Evolutionary conservation across 2,113 vertebrate genomes (phyloP).

Genomic region (Nycticorax nycticorax): DNA sequence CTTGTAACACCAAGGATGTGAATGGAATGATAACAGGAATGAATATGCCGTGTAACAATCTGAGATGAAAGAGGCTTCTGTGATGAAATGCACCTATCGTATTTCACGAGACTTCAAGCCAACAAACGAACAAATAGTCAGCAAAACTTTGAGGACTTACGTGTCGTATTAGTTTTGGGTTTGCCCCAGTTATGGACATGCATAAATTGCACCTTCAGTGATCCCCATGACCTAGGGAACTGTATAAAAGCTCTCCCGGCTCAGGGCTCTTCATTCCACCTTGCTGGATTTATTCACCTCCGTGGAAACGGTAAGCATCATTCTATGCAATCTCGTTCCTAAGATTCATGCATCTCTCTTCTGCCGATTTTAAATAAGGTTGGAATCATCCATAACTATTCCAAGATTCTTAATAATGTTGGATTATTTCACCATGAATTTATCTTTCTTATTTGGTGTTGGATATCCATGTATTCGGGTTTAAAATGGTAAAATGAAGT

Average conservation of each 20-base stretch:
- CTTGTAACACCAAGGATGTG: not conserved
- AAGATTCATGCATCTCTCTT: not conserved
- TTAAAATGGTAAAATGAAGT: not conserved
- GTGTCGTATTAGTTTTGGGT: not conserved
- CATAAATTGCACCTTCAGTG: slow-evolving; percentile 23
- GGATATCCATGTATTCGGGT: not conserved
- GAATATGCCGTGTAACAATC: not conserved
- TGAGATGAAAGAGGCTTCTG: not conserved
- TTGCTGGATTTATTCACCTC: not conserved
- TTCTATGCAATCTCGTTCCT: not conserved
- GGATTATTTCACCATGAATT: not conserved
- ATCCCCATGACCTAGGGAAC: not conserved
- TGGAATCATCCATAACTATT: not conserved
- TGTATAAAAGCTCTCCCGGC: slow-evolving; percentile 43
- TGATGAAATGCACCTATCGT: not conserved
- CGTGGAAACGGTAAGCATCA: not conserved
- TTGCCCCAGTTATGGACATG: slow-evolving; percentile 10
- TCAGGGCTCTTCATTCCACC: not conserved
- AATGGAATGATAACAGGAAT: not conserved
- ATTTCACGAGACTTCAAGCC: not conserved
- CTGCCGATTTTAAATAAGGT: not conserved
- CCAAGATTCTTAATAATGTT: not conserved
- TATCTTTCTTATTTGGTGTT: not conserved
- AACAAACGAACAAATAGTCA: not conserved
- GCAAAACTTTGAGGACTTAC: slow-evolving; percentile 4